Evolutionary conservation across 2,113 vertebrate genomes (phyloP).

Genomic region (Neolamprologus hecqui): DNA sequence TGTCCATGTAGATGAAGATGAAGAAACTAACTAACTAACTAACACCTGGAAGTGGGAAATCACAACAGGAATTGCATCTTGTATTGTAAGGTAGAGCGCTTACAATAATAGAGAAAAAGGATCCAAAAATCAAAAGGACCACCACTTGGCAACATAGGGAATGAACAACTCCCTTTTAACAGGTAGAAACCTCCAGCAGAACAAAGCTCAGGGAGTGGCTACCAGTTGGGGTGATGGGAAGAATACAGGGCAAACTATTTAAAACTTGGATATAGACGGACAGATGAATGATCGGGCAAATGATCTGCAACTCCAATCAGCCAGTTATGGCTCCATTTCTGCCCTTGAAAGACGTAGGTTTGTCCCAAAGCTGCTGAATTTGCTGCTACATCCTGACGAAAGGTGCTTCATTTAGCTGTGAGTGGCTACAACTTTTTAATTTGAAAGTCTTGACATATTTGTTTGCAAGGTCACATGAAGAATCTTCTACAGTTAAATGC

Average conservation of each 20-base stretch:
- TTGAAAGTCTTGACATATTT: not conserved
- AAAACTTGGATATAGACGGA: not conserved
- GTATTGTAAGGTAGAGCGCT: not conserved
- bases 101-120: not conserved
- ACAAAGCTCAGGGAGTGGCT: not conserved
- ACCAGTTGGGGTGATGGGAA: not conserved
- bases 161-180: not conserved
- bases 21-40: not conserved
- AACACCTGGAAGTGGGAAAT: not conserved
- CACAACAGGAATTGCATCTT: not conserved
- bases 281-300: not conserved
- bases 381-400: not conserved
- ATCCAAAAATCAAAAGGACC: not conserved
- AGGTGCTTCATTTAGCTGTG: not conserved
- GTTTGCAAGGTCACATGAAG: not conserved
- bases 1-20: not conserved
- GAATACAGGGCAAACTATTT: not conserved
- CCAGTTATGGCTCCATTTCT: not conserved
- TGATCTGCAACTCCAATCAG: not conserved
- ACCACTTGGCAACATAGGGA: not conserved
- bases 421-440: not conserved
- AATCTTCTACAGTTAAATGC: not conserved
- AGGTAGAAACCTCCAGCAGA: not conserved
- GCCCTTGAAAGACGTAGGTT: fast-evolving
- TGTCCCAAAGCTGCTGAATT: not conserved